These are phyloP conservation scores for Ctenoplectra terminalis DNA, from an alignment of 1,140 invertebrate genomes.

Conservation along the genomic window DNA sequence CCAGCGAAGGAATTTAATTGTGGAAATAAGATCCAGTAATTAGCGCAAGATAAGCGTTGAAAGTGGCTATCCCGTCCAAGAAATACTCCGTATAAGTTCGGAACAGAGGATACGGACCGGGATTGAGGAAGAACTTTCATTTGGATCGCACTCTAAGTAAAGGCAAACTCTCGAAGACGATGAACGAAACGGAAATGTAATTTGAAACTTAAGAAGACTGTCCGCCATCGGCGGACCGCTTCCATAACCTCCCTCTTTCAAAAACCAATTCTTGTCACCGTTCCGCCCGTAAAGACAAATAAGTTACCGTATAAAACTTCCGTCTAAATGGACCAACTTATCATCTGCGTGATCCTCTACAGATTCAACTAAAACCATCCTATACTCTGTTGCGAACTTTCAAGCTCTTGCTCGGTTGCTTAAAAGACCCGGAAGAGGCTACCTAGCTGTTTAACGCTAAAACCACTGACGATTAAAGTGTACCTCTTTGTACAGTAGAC, in stretches of 20 bases:
- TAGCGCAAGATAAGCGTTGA: background rate
- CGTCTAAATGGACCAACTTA: background rate
- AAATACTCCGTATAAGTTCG: background rate
- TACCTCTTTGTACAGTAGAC: no score
- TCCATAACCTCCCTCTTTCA: background rate
- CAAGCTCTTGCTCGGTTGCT: no score
- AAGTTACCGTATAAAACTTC: background rate
- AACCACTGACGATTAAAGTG: no score
- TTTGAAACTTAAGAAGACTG: background rate
- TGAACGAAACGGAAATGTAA: conserved; percentile 23
- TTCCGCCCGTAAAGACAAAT: background rate
- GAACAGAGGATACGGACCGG: background rate
- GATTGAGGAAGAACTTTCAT: conserved; percentile 8
- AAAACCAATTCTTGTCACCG: background rate
- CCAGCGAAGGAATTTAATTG: background rate
- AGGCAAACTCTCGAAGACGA: conserved; percentile 6
- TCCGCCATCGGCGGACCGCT: no score
- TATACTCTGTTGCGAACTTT: background rate
- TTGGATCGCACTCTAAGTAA: background rate
- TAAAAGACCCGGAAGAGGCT: background rate
- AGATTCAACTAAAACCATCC: background rate
- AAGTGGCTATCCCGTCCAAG: background rate
- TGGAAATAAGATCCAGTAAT: background rate
- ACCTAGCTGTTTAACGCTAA: conserved; percentile 1
- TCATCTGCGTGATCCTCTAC: background rate